A percentile compares a stretch with the other conserved stretches of the same genome.
Evolutionary conservation across 53 echinoderm and acorn worm genomes (phyloP).

Genomic region (Actinopyga echinites): DNA sequence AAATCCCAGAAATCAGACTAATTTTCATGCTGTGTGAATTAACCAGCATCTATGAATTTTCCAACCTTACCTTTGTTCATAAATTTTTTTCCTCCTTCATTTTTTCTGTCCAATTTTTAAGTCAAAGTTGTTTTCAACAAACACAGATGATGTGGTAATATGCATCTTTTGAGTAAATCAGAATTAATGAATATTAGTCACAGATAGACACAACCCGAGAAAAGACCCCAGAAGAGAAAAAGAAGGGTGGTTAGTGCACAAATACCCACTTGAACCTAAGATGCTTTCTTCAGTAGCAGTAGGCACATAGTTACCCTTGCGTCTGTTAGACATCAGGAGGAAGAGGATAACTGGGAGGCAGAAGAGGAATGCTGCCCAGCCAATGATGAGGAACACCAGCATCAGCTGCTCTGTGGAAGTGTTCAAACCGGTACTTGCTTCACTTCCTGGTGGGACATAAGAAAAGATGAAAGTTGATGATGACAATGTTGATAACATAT

Average conservation of each 20-base stretch:
- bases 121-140: no score
- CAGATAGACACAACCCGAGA: background rate
- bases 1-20: no score
- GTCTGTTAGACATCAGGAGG: slow-evolving; percentile 61
- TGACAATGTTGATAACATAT: no score
- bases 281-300: slow-evolving; percentile 80
- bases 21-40: no score
- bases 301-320: slow-evolving; percentile 93
- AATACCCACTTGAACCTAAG: slow-evolving; percentile 95
- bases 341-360: slow-evolving; percentile 67
- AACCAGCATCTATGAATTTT: no score
- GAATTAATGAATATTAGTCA: background rate
- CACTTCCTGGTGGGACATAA: background rate
- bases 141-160: no score
- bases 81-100: no score
- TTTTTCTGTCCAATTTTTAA: no score
- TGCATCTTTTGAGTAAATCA: no score
- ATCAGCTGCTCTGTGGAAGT: slow-evolving; percentile 40
- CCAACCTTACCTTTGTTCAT: no score
- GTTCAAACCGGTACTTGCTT: background rate
- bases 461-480: background rate
- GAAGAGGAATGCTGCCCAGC: slow-evolving; percentile 80
- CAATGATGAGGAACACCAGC: slow-evolving; percentile 71
- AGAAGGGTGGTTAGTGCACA: slow-evolving; percentile 32
- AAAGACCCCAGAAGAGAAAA: background rate